Base-by-base conservation (phyloP, 2,113 vertebrate species). In the Motacilla alba region DNA sequence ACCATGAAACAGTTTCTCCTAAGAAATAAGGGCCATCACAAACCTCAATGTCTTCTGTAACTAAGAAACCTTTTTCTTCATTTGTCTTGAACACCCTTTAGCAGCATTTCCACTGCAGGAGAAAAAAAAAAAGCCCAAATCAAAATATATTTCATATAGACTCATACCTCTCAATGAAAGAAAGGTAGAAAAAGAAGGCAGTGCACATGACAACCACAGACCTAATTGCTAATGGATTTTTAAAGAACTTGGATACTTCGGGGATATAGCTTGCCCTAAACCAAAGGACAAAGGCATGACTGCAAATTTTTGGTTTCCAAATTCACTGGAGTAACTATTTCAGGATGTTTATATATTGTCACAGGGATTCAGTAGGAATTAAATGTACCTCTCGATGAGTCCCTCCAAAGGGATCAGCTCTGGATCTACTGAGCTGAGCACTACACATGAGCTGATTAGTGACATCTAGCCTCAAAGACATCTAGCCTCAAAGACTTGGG, bases 311-410 rank as follows among this genome's bases (percentile, higher is more conserved):
- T 68, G 3, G 1, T 46, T 88, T 83, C 37, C 13, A 52, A 41
- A 52, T 44, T 52, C 31, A 68, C 19, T 20, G 7, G 4, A 56
- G 4, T 41, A 27, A 55, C 27, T 10, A 26, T 67, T 62, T 49
- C 37, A 73, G 13, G 13, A 31, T 13, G 15, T 22, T 82, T 78
- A 30, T 15, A 24, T 39, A 59, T 10, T 44, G 16, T 13, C 7
- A 83, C 5, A 4, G 67, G 13, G 11, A 63, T 67, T 63, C 43
- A 59, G 6, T 9, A 63, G 28, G 20, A 77, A 70, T 63, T 62
- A 67, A 72, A 50, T 27, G 15, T 8, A 55, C 7, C 3, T 53
- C 23, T 16, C 0, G 3, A 37, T 0, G 3, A 37, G 16, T 11
- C 20, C 6, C 18, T 70, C 31, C 66, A 70, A 68, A 72, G 10